Evolutionary conservation across 2,113 vertebrate genomes (phyloP).

Genomic region (Panthera leo): DNA sequence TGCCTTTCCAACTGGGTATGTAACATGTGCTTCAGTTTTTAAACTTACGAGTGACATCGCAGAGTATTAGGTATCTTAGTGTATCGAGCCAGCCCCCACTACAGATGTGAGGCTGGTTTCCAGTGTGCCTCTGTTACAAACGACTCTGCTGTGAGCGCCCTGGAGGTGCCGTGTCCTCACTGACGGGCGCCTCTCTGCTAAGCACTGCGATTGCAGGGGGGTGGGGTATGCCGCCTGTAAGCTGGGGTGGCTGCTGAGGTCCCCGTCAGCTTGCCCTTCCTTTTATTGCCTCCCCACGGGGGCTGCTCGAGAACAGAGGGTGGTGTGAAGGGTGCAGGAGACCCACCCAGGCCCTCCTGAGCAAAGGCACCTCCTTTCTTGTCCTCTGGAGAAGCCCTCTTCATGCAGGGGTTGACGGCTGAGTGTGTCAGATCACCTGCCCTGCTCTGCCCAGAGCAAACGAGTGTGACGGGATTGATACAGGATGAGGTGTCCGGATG

Average conservation of each 20-base stretch:
- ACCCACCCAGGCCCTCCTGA: background rate
- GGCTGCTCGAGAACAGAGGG: background rate
- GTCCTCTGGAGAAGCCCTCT: background rate
- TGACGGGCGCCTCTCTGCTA: background rate
- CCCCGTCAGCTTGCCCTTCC: background rate
- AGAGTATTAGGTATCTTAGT: background rate
- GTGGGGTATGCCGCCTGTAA: accelerated
- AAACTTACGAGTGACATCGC: background rate
- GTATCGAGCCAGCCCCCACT: accelerated
- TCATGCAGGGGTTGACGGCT: background rate
- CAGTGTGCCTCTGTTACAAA: background rate
- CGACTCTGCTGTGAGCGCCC: background rate
- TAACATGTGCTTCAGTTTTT: background rate
- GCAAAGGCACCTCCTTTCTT: background rate
- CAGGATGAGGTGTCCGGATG: background rate
- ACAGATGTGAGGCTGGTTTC: background rate
- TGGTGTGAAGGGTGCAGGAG: background rate
- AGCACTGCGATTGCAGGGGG: background rate
- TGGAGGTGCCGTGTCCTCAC: accelerated
- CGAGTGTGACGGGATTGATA: background rate
- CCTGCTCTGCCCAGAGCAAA: background rate
- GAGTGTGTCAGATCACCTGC: background rate
- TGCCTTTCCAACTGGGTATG: background rate
- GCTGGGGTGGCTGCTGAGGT: background rate
- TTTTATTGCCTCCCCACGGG: background rate